A percentile compares a stretch with the other conserved stretches of the same genome.
These are phyloP conservation scores for Cephalophus harveyi DNA, from an alignment of 2,113 vertebrate genomes.

Conservation along the genomic window DNA sequence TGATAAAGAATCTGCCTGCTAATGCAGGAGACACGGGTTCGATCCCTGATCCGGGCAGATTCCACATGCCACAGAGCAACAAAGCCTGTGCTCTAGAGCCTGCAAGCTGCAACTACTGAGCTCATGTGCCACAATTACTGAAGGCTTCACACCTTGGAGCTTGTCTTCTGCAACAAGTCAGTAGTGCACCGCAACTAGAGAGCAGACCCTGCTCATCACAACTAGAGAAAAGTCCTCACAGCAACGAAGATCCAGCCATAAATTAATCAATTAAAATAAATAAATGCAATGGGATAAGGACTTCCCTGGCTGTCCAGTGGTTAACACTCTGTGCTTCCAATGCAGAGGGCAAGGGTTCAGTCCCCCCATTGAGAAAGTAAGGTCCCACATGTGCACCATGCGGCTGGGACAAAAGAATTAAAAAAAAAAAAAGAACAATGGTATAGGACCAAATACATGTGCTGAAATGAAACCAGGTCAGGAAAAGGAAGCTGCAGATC, in stretches of 20 bases:
- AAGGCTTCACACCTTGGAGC: background rate
- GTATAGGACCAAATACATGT: fast-evolving
- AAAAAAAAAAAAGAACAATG: background rate
- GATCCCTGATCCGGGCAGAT: background rate
- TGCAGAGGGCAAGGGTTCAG: background rate
- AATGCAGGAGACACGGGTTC: background rate
- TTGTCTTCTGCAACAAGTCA: background rate
- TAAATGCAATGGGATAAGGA: background rate
- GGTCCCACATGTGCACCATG: background rate
- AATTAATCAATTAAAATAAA: background rate
- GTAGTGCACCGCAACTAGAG: fast-evolving
- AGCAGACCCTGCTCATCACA: background rate
- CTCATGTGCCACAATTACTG: background rate
- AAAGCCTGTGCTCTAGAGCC: background rate
- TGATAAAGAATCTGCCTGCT: background rate
- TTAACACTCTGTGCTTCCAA: background rate
- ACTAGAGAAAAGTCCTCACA: background rate
- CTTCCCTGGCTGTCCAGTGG: background rate
- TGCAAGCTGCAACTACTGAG: background rate
- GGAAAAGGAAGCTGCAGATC: background rate
- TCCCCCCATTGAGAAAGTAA: background rate
- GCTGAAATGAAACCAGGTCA: background rate
- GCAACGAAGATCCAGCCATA: background rate
- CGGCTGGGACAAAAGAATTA: background rate
- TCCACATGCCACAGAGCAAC: background rate